Evolutionary conservation across 1,140 invertebrate genomes (phyloP).

Genomic region (Zaprionus capensis): DNA sequence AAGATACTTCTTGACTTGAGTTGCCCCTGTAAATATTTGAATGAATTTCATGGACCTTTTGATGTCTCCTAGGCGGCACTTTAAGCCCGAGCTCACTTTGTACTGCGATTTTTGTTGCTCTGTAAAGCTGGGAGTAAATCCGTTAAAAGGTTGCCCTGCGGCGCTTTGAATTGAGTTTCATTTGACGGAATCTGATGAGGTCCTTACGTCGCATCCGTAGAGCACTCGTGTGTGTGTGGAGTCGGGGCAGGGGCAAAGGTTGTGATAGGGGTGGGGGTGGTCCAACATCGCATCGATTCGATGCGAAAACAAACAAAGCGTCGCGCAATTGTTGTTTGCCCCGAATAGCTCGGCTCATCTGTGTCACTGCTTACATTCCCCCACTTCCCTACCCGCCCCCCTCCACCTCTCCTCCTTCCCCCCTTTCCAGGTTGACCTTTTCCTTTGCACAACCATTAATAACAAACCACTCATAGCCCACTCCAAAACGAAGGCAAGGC

Average conservation of each 20-base stretch:
- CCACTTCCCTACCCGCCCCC: not conserved
- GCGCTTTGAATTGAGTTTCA: constrained; percentile 27
- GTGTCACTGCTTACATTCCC: not conserved
- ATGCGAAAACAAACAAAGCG: constrained; percentile 31
- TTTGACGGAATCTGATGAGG: constrained; percentile 21
- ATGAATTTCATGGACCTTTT: not conserved
- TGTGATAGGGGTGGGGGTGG: not conserved
- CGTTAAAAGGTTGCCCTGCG: constrained; percentile 7
- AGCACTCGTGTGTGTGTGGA: not conserved
- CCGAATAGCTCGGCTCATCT: not conserved
- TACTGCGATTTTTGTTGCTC: not conserved
- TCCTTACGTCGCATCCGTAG: not conserved
- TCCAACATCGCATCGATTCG: constrained; percentile 1
- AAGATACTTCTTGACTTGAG: not conserved
- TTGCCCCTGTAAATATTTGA: not conserved
- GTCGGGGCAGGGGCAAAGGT: not conserved
- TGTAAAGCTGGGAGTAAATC: not conserved
- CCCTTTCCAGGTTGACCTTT: constrained; percentile 57
- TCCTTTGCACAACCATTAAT: constrained; percentile 65
- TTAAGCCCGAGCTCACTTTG: not conserved
- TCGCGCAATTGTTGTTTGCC: constrained; percentile 14
- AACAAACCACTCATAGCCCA: constrained; percentile 35
- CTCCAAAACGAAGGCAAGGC: not conserved
- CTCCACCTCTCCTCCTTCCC: not conserved
- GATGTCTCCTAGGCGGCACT: not conserved